Evolutionary conservation across 1,140 invertebrate genomes (phyloP).

Genomic region (Trichonephila clavipes): DNA sequence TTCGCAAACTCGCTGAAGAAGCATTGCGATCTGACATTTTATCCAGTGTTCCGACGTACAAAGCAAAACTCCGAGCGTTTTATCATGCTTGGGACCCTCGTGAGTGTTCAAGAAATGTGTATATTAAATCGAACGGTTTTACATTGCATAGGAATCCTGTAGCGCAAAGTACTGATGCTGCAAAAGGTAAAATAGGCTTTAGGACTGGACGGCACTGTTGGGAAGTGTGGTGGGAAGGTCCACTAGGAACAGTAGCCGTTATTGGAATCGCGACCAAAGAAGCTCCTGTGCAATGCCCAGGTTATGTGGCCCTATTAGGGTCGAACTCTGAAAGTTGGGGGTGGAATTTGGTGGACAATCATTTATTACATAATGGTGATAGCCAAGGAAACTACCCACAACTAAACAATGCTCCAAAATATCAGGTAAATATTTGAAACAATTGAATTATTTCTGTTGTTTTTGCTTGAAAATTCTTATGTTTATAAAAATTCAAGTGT

Average conservation of each 20-base stretch:
- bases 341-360: constrained; percentile 99
- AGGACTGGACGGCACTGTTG: constrained; percentile 96
- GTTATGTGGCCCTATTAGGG: constrained; percentile 96
- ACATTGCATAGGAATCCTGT: constrained; percentile 98
- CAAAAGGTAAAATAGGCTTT: constrained; percentile 96
- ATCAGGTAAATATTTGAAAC: constrained; percentile 87
- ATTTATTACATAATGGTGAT: constrained; percentile 97
- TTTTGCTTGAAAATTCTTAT: not conserved
- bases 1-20: constrained; percentile 92
- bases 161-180: constrained; percentile 98
- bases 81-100: constrained; percentile 98
- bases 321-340: constrained; percentile 99
- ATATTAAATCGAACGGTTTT: constrained; percentile 98
- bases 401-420: constrained; percentile 98
- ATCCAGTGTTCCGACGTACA: constrained; percentile 93
- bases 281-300: constrained; percentile 92
- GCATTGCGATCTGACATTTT: constrained; percentile 95
- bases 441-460: not conserved
- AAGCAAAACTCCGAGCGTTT: constrained; percentile 95
- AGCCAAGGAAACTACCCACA: constrained; percentile 96
- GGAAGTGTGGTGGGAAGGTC: constrained; percentile 99
- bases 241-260: constrained; percentile 96
- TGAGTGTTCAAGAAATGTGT: constrained; percentile 98
- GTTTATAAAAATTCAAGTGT: no score
- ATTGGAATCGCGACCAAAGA: constrained; percentile 97